Conservation (phyloP, 2,797 vertebrate species). For the Eleutherodactylus coqui region DNA sequence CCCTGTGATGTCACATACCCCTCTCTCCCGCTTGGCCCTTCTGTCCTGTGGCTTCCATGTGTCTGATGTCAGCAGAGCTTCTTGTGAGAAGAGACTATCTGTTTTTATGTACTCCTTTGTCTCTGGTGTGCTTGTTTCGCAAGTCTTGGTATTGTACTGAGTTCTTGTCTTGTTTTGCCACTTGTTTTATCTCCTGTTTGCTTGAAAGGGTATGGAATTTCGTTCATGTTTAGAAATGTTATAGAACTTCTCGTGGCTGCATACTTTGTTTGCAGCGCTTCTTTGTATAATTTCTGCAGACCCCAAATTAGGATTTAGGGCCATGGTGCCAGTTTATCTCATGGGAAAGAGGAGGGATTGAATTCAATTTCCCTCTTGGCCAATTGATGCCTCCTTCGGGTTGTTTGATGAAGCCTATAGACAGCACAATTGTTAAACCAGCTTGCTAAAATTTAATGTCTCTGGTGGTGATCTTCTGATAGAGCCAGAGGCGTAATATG, state of each 20-base stretch:
- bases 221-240: neutral
- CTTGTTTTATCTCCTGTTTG: neutral
- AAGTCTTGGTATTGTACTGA: neutral
- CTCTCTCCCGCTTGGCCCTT: slow-evolving; percentile 27
- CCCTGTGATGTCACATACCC: slow-evolving; percentile 30
- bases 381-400: neutral
- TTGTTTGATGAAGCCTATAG: too few relatives aligned
- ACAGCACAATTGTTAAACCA: neutral
- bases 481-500: neutral
- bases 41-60: slow-evolving; percentile 37
- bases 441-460: neutral
- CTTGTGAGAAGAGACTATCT: slow-evolving; percentile 33
- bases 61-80: slow-evolving; percentile 38
- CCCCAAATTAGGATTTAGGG: neutral
- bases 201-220: neutral
- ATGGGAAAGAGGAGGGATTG: neutral
- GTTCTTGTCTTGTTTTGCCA: neutral
- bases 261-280: too few relatives aligned
- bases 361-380: neutral
- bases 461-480: neutral
- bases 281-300: neutral
- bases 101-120: neutral
- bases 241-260: neutral
- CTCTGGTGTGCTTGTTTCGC: neutral
- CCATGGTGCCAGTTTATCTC: neutral